These are phyloP conservation scores for Thrips palmi DNA, from an alignment of 1,140 invertebrate species.

Conservation along the genomic window DNA sequence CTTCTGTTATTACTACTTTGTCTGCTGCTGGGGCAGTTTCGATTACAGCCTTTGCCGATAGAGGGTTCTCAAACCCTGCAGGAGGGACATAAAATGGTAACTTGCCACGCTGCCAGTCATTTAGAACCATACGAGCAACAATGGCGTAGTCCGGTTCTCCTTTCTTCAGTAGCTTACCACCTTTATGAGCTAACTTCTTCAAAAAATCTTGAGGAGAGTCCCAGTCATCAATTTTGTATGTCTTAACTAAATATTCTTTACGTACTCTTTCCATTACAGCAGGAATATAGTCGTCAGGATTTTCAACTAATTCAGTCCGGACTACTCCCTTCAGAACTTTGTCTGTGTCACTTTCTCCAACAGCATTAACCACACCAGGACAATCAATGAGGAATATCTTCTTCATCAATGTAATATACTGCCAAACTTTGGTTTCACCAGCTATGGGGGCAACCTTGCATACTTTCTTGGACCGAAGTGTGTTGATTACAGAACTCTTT, in stretches of 20 bases:
- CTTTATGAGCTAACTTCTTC: conserved; percentile 68
- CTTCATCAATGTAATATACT: conserved; percentile 96
- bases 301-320: conserved; percentile 82
- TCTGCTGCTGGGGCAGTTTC: conserved; percentile 5
- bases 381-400: conserved; percentile 97
- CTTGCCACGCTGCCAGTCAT: conserved; percentile 97
- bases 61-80: conserved; percentile 47
- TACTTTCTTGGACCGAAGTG: conserved; percentile 82
- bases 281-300: conserved; percentile 88
- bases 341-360: conserved; percentile 77
- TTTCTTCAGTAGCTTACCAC: conserved; percentile 85
- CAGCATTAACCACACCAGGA: conserved; percentile 95
- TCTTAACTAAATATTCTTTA: conserved; percentile 75
- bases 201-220: conserved; percentile 71
- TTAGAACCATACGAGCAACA: conserved; percentile 87
- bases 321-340: conserved; percentile 94
- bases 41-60: conserved; percentile 14
- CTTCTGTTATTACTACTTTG: conserved; percentile 13
- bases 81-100: conserved; percentile 86
- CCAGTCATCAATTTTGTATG: conserved; percentile 77
- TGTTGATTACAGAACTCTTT: conserved; percentile 97
- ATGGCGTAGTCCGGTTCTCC: conserved; percentile 84
- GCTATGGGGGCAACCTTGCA: conserved; percentile 98
- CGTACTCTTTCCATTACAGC: conserved; percentile 75
- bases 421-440: conserved; percentile 99